A percentile compares a stretch with the other conserved stretches of the same genome.
Evolutionary conservation across 2,888 invertebrate genomes (phyloP).

Genomic region (Caprella mutica): DNA sequence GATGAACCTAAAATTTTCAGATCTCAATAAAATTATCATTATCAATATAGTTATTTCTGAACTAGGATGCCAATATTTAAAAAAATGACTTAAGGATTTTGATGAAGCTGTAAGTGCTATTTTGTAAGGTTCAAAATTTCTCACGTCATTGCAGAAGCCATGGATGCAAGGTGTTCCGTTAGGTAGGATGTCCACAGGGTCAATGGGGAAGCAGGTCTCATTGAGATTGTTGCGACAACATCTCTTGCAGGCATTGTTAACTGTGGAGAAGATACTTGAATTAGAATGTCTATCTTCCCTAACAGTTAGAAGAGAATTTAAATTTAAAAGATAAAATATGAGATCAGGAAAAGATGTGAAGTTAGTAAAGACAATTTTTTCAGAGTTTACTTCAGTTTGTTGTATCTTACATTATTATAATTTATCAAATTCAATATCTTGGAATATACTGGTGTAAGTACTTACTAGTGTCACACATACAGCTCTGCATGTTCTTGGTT

Average conservation of each 20-base stretch:
- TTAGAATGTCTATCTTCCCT: background rate
- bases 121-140: constrained; percentile 9
- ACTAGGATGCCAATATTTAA: background rate
- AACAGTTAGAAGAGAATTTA: too few species aligned
- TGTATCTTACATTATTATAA: too few species aligned
- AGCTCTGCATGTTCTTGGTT: constrained; percentile 80
- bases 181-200: constrained; percentile 73
- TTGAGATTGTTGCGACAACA: constrained; percentile 86
- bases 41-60: too few species aligned
- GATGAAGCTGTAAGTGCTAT: too few species aligned
- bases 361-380: too few species aligned
- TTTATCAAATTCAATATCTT: too few species aligned
- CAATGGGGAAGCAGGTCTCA: constrained; percentile 81
- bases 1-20: too few species aligned
- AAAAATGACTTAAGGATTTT: background rate
- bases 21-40: too few species aligned
- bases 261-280: constrained; percentile 43
- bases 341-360: too few species aligned
- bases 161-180: constrained; percentile 93
- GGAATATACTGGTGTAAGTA: too few species aligned
- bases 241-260: constrained; percentile 81
- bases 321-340: too few species aligned
- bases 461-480: constrained; percentile 75
- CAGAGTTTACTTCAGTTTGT: too few species aligned
- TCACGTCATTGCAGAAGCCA: constrained; percentile 76